These are phyloP conservation scores for Tauraco hartlaubi DNA, from an alignment of 2,797 vertebrate genomes.

Conservation along the genomic window DNA sequence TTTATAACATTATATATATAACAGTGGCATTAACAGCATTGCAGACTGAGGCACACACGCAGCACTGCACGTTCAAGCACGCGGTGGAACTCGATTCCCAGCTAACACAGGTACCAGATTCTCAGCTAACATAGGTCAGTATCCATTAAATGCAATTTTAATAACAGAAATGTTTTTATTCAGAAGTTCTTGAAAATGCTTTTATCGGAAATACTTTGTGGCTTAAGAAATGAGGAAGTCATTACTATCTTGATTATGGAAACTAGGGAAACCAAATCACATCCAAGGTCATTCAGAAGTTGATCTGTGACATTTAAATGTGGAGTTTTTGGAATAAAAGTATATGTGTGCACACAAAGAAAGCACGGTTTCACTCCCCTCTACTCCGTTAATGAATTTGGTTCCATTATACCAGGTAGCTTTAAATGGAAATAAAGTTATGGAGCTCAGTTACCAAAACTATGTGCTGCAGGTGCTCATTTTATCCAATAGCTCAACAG, in stretches of 20 bases:
- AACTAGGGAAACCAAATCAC: neutral
- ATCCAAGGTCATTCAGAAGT: neutral
- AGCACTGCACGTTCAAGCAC: neutral
- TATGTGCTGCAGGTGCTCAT: neutral
- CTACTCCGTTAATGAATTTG: neutral
- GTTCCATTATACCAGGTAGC: neutral
- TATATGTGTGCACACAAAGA: accelerated
- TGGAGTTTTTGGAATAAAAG: accelerated
- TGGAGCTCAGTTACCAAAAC: neutral
- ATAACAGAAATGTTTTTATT: neutral
- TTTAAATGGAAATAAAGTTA: neutral
- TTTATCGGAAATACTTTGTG: neutral
- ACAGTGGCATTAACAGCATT: neutral
- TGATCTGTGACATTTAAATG: neutral
- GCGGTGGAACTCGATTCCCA: neutral
- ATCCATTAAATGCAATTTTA: neutral
- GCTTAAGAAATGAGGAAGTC: neutral
- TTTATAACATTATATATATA: no score
- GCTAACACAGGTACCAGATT: neutral
- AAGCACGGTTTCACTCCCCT: neutral
- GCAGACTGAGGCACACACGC: neutral
- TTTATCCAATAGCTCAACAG: neutral
- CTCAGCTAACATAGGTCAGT: neutral
- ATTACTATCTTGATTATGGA: neutral
- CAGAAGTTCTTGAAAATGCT: neutral